Evolutionary conservation across 2,113 vertebrate species (phyloP).

Genomic region (Electrona antarctica): DNA sequence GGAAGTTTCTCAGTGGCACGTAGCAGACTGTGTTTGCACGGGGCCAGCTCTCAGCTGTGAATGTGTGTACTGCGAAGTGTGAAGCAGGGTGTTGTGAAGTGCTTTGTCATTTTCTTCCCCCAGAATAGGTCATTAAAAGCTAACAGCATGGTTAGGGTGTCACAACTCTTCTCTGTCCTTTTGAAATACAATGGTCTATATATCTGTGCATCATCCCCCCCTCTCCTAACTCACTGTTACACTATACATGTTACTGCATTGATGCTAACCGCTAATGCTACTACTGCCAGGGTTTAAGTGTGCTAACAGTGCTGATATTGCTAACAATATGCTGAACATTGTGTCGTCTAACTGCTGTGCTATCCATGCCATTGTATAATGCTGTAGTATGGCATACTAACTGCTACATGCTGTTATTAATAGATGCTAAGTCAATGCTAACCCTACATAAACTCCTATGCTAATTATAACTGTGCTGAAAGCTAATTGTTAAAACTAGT

Average conservation of each 20-base stretch:
- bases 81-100: too few species aligned
- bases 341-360: slow-evolving; percentile 53
- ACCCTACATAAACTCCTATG: slow-evolving; percentile 28
- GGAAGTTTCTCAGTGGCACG: too few species aligned
- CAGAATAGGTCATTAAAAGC: neutral
- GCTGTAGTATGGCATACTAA: slow-evolving; percentile 48
- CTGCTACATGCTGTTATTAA: slow-evolving; percentile 39
- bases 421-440: neutral
- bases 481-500: too few species aligned
- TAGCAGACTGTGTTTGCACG: too few species aligned
- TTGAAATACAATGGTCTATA: slow-evolving; percentile 28
- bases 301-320: slow-evolving; percentile 54
- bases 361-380: slow-evolving; percentile 51
- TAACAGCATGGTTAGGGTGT: neutral
- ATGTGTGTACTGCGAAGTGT: too few species aligned
- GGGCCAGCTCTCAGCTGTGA: too few species aligned
- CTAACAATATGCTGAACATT: neutral
- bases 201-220: slow-evolving; percentile 64
- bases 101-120: too few species aligned
- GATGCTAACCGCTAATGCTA: slow-evolving; percentile 67
- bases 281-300: slow-evolving; percentile 48
- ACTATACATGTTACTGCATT: slow-evolving; percentile 63
- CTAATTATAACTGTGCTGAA: neutral
- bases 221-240: slow-evolving; percentile 61
- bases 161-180: slow-evolving; percentile 6